Evolutionary conservation across 1,140 invertebrate species (phyloP), one percentile per base, ranked within the genome.

Genomic region (Saccostrea echinata): DNA sequence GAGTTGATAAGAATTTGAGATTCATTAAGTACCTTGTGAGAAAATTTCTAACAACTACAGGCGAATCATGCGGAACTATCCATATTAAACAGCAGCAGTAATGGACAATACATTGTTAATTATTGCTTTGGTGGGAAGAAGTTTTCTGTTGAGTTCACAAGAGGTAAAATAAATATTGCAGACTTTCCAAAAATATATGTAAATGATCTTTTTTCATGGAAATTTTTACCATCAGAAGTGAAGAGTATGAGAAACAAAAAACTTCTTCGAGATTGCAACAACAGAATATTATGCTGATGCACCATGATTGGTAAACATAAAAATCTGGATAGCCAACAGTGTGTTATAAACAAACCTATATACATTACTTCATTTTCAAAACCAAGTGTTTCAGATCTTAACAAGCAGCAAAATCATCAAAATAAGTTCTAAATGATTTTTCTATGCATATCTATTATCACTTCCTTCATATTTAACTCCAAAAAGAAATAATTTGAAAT

Each of bases 261-360:
- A 76, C 16, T 27, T 30, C 68, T 33, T 16, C 11, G 43, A 76
- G 24, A 76, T 76, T 76, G 68, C 27, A 76, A 27, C 68, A 76
- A 76, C 68, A 76, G 27, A 76, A 76, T 76, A 76, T 76, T 76
- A 76, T 76, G 68, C 68, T 76, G 68, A 76, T 33, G 27, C 68
- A 76, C 68, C 68, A 61, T 0, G 55, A 21, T 6, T 61, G n/a
- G 57, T 64, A n/a, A 64, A 64, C 21, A 11, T 64, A 3, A 64
- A 64, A 21, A 64, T n/a, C 4, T 64, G 57, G 8, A 64, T 64
- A 64, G 24, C 24, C 24, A 64, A 64, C 57, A 64, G 57, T 64
- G 24, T 64, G 24, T 64, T 21, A 64, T n/a, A 21, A 64, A 64
- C 57, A 64, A 64, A 64, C 21, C 57, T n/a, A 21, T 21, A 61